phyloP scores from a whole-genome alignment of 1,140 invertebrate species.

The Aethina tumida region DNA sequence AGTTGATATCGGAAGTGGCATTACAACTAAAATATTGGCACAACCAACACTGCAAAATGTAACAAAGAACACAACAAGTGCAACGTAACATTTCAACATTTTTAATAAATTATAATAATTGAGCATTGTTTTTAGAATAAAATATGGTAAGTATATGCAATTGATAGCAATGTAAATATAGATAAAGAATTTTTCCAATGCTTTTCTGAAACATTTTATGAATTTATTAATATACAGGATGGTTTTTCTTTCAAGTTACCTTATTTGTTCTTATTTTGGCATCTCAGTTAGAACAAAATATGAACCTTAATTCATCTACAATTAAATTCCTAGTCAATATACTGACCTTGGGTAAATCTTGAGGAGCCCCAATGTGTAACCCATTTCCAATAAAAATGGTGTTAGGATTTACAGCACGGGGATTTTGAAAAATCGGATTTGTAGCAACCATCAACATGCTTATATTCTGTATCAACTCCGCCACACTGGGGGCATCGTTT shows the following conservation, averaged over 20 bases:
- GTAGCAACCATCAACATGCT: slow-evolving; percentile 44
- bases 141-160: slow-evolving; percentile 20
- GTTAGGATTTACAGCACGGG: slow-evolving; percentile 37
- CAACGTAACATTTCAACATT: too few species aligned
- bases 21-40: slow-evolving; percentile 32
- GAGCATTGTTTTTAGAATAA: slow-evolving; percentile 4
- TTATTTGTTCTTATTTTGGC: too few species aligned
- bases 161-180: slow-evolving; percentile 4
- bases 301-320: background rate
- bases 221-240: too few species aligned
- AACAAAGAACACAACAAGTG: slow-evolving; percentile 33
- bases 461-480: slow-evolving; percentile 39
- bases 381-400: slow-evolving; percentile 41
- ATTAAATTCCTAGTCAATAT: background rate
- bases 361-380: slow-evolving; percentile 36
- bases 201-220: too few species aligned
- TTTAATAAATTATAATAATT: too few species aligned
- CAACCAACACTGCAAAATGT: slow-evolving; percentile 37
- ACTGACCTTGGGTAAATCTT: slow-evolving; percentile 30
- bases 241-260: too few species aligned
- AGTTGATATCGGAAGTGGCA: slow-evolving; percentile 33
- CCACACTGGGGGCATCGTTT: slow-evolving; percentile 32
- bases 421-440: slow-evolving; percentile 37
- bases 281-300: too few species aligned
- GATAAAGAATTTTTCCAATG: too few species aligned